These are phyloP conservation scores for Streblospio benedicti DNA, from an alignment of 1,140 invertebrate species.

Conservation along the genomic window DNA sequence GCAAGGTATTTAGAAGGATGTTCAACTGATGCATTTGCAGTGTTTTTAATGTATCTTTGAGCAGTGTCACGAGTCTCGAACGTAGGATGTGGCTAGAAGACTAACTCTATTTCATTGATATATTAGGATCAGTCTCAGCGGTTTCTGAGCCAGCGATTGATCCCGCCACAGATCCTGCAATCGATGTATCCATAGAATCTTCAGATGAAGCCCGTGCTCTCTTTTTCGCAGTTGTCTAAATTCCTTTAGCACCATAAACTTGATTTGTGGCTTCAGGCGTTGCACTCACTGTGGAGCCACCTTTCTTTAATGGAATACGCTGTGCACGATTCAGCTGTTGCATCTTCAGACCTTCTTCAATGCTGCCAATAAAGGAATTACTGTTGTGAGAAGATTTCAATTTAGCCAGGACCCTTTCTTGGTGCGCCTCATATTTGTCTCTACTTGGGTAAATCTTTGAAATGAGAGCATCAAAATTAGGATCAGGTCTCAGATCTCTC, in stretches of 20 bases:
- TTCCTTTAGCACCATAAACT: no score
- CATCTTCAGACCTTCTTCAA: constrained; percentile 87
- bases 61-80: constrained; percentile 78
- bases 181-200: constrained; percentile 16
- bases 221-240: constrained; percentile 6
- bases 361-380: constrained; percentile 76
- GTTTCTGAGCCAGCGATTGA: neutral
- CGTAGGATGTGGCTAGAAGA: constrained; percentile 89
- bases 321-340: constrained; percentile 75
- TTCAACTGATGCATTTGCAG: constrained; percentile 93
- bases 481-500: constrained; percentile 87
- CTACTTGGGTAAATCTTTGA: constrained; percentile 96
- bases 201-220: constrained; percentile 8
- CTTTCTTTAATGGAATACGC: no score
- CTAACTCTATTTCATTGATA: constrained; percentile 84
- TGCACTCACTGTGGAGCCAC: no score
- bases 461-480: constrained; percentile 95
- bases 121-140: constrained; percentile 44
- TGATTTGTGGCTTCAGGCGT: neutral
- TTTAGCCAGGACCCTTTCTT: constrained; percentile 84
- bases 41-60: constrained; percentile 89
- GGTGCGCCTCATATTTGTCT: constrained; percentile 94
- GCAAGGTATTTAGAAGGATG: constrained; percentile 91
- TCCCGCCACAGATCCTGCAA: no score
- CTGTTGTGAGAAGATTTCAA: constrained; percentile 84